Base-by-base conservation (phyloP, 2,888 invertebrate genomes). In the Unio delphinus region DNA sequence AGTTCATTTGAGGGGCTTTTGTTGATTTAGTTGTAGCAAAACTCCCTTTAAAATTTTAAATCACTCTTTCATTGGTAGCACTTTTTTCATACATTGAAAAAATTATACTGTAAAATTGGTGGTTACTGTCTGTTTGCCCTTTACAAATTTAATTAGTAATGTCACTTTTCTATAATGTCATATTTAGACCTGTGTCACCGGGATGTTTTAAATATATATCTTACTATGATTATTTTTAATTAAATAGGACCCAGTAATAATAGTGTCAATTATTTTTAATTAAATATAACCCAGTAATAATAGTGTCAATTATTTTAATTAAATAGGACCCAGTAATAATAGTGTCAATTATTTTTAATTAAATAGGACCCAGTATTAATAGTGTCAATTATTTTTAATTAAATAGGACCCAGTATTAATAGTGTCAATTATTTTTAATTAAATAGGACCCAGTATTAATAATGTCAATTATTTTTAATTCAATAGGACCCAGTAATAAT, bases 291-390 rank as follows among this genome's bases (percentile, higher is more conserved):
- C 78, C 80, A 15, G 79, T 85, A 4, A 81, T 80, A 4, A 83
- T 87, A 34, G 85, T 87, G 17, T 23, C n/a, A 18, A 26, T 23
- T n/a, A 28, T n/a, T 63, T 23, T 62, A 67, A 54, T 64, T n/a
- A 23, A 64, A 8, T 65, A 86, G 86, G 78, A 78, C 20, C 78
- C 80, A 15, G 79, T 85, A 4, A 81, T 80, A 4, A 83, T 87
- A 34, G 85, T 87, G 17, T 23, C n/a, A 18, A 26, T 23, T n/a
- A 28, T 68, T n/a, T 63, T 23, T 62, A 67, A 54, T 64, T n/a
- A 23, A 64, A 8, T 65, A 86, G 86, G 78, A 78, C 20, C 78
- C 80, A 15, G 79, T 85, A 4, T 80, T 80, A 4, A 83, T 87
- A 34, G 85, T 87, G 17, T 23, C n/a, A 18, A 26, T 23, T n/a